Conservation (phyloP, 2,888 invertebrate species). For the Mesopsocus fuscifrons region DNA sequence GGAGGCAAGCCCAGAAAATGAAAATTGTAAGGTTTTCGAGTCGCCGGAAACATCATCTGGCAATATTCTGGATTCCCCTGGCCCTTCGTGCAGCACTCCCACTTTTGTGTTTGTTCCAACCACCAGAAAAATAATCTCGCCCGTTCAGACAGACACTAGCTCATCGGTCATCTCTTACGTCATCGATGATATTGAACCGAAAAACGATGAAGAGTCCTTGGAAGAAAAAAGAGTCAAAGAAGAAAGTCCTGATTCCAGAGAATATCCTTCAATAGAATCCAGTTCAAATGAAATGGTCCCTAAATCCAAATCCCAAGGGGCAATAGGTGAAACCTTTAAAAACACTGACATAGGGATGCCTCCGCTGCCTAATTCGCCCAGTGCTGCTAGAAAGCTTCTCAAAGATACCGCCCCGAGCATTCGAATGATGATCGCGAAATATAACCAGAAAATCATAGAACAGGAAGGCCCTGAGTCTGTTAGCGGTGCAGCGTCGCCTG, state of each 20-base stretch:
- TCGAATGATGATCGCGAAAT: constrained; percentile 47
- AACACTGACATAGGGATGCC: constrained; percentile 23
- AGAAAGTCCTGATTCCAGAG: constrained; percentile 7
- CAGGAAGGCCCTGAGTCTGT: constrained; percentile 25
- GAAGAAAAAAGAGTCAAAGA: constrained; percentile 11
- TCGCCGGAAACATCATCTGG: constrained; percentile 10
- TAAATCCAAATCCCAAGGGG: constrained; percentile 10
- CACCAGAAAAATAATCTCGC: constrained; percentile 59
- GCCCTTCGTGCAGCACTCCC: constrained; percentile 17
- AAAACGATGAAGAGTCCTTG: constrained; percentile 18
- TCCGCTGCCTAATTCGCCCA: constrained; percentile 39
- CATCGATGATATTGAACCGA: constrained; percentile 24
- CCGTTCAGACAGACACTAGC: constrained; percentile 38
- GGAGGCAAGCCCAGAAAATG: constrained; percentile 11
- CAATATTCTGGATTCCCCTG: constrained; percentile 10
- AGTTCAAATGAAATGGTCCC: constrained; percentile 13
- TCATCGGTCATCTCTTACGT: constrained; percentile 31
- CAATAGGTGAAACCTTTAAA: neutral
- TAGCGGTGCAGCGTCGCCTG: constrained; percentile 43
- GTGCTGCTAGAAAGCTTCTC: constrained; percentile 22
- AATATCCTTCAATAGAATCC: constrained; percentile 10
- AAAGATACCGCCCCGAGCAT: constrained; percentile 52
- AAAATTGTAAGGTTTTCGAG: constrained; percentile 6
- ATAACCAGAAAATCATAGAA: constrained; percentile 41
- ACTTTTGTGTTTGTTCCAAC: constrained; percentile 58